Evolutionary conservation across 2,113 vertebrate species (phyloP).

Genomic region (Puffinus mauretanicus): DNA sequence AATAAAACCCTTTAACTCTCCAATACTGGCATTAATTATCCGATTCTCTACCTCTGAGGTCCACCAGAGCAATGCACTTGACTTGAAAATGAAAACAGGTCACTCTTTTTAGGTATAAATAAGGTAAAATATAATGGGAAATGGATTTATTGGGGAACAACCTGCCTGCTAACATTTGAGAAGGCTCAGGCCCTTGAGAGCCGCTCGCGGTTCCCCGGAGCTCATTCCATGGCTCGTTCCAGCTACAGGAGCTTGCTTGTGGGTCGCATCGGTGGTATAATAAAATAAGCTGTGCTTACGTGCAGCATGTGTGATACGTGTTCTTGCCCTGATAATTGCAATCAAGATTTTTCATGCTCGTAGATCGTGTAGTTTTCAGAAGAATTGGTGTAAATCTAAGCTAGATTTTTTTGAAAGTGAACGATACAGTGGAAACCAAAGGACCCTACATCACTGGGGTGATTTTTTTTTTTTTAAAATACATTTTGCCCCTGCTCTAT

Average conservation of each 20-base stretch:
- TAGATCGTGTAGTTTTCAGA: not conserved
- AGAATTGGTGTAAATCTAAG: not conserved
- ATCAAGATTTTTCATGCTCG: not conserved
- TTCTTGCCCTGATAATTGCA: not conserved
- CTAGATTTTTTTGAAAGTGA: not conserved
- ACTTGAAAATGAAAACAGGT: not conserved
- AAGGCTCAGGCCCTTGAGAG: not conserved
- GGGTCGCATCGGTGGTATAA: not conserved
- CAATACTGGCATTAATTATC: not conserved
- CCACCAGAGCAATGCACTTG: not conserved
- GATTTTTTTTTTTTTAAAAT: not conserved
- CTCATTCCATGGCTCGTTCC: fast-evolving
- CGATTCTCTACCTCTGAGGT: not conserved
- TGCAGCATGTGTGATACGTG: not conserved
- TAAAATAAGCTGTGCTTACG: not conserved
- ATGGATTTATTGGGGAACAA: not conserved
- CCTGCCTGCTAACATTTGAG: not conserved
- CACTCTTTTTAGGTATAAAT: not conserved
- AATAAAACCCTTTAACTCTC: slow-evolving; percentile 5
- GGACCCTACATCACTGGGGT: not conserved
- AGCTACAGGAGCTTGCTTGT: not conserved
- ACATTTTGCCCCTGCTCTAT: not conserved
- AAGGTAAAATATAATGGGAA: not conserved
- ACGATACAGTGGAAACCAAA: not conserved
- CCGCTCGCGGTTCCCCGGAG: not conserved